Evolutionary conservation across 2,888 invertebrate species (phyloP).

Genomic region (Protodeltote pygarga): DNA sequence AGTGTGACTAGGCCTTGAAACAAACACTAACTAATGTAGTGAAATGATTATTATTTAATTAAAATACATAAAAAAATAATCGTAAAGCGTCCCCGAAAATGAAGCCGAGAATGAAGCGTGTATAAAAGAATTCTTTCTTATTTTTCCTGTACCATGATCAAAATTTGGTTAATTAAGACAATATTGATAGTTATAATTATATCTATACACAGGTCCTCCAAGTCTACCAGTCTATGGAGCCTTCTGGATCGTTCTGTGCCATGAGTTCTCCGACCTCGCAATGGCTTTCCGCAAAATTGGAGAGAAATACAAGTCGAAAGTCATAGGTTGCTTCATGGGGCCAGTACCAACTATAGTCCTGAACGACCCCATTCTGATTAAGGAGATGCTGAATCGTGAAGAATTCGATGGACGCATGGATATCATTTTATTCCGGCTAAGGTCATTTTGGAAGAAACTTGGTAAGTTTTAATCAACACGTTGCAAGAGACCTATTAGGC

Average conservation of each 20-base stretch:
- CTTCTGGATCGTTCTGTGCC: slow-evolving; percentile 86
- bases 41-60: too few species aligned
- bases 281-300: slow-evolving; percentile 80
- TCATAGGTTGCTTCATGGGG: slow-evolving; percentile 88
- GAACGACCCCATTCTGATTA: slow-evolving; percentile 84
- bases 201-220: slow-evolving; percentile 83
- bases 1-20: too few species aligned
- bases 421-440: slow-evolving; percentile 74
- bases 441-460: slow-evolving; percentile 85
- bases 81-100: too few species aligned
- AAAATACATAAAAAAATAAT: too few species aligned
- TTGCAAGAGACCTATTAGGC: too few species aligned
- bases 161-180: too few species aligned
- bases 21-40: too few species aligned
- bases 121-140: neutral
- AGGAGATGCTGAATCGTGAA: slow-evolving; percentile 86
- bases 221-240: slow-evolving; percentile 88
- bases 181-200: neutral
- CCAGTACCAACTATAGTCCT: slow-evolving; percentile 78
- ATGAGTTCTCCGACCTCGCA: slow-evolving; percentile 83
- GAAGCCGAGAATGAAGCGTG: too few species aligned
- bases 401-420: slow-evolving; percentile 88
- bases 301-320: slow-evolving; percentile 86
- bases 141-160: neutral
- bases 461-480: slow-evolving; percentile 70